Evolutionary conservation across 2,888 invertebrate genomes (phyloP), one percentile per base, ranked within the genome.

Genomic region (Temnothorax unifasciatus): DNA sequence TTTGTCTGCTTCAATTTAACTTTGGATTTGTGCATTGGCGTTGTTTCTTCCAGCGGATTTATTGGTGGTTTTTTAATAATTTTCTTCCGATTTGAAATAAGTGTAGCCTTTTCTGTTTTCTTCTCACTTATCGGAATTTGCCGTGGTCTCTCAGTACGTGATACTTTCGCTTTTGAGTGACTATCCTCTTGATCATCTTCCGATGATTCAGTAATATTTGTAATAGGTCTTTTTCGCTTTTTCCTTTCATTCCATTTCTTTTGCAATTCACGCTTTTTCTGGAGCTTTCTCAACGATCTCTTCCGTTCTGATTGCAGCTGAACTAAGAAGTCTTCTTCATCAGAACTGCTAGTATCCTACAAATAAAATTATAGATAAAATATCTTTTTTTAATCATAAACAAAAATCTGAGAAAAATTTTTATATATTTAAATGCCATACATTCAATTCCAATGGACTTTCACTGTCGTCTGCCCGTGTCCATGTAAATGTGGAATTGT

Each of bases 401-500:
- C 25, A 18, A 9, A 41, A 18, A 85, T 25, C 1, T 21, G 64
- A 18, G 75, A 41, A 68, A 52, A 76, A 66, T 34, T 54, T 76
- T 76, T 44, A 11, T 52, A 34, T 68, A 81, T 38, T 15, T 44
- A 69, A 18, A 34, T 44, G 59, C 63, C 79, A 6, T 84, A 90
- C 89, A 68, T 73, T 64, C 3, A 76, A 21, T 38, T 86, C 77
- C 52, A 86, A 9, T 52, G 59, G 57, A 68, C 73, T 83, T 2
- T 88, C 88, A 1, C 59, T 68, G 25, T 85, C 69, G 0, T 73
- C 21, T 66, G 74, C 64, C 21, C 29, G 77, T 50, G 18, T 21
- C 93, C 93, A 93, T 8, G 25, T 47, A 83, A 89, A 87, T 18
- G n/a, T 21, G 44, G 86, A 29, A 74, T 86, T 6, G 0, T 76